These are phyloP conservation scores for Galerucella nymphaeae DNA, from an alignment of 2,888 invertebrate species.

Conservation along the genomic window DNA sequence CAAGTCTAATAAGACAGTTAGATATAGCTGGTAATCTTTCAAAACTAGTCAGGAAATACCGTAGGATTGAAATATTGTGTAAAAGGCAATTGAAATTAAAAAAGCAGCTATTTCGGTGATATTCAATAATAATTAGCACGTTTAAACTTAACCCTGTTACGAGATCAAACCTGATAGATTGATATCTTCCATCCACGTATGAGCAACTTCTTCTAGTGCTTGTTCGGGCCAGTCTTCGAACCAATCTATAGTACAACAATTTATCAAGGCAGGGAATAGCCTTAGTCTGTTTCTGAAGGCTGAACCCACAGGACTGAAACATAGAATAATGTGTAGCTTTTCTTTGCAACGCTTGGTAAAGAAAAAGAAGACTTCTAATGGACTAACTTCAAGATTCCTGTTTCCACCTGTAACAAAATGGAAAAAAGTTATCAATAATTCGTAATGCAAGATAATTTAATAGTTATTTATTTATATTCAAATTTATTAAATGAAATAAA, in stretches of 20 bases:
- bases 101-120: no score
- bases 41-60: no score
- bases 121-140: not conserved
- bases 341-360: constrained; percentile 84
- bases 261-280: constrained; percentile 85
- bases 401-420: constrained; percentile 67
- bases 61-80: no score
- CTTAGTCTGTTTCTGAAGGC: constrained; percentile 81
- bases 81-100: no score
- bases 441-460: no score
- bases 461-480: no score
- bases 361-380: constrained; percentile 77
- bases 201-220: constrained; percentile 84
- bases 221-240: constrained; percentile 91
- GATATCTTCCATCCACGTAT: constrained; percentile 79
- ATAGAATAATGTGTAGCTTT: constrained; percentile 83
- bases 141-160: not conserved
- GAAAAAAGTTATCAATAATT: not conserved
- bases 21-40: no score
- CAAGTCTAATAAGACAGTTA: no score
- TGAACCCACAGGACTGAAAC: constrained; percentile 88
- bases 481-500: no score
- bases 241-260: constrained; percentile 92
- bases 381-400: constrained; percentile 84
- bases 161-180: constrained; percentile 69